A percentile compares a stretch with the other conserved stretches of the same genome.
Conservation (phyloP, 2,888 invertebrate species). For the Drosophila bunnanda region DNA sequence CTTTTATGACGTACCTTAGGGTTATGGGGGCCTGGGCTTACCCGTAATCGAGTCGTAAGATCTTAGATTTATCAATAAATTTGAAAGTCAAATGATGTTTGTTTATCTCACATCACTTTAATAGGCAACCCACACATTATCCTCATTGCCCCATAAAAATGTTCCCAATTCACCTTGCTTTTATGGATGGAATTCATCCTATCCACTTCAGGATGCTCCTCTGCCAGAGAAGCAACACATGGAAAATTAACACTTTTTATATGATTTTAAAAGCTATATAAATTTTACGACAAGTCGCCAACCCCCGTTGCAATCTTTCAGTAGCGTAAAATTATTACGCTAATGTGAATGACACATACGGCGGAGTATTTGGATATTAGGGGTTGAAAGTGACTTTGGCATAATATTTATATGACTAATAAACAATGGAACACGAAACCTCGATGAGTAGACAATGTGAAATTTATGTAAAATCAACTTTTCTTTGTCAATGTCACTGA, state of each 20-base stretch:
- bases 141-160: slow-evolving; percentile 65
- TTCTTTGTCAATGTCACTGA: slow-evolving; percentile 8
- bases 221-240: slow-evolving; percentile 60
- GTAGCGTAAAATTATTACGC: slow-evolving; percentile 58
- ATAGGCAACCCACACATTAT: slow-evolving; percentile 61
- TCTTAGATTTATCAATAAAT: slow-evolving; percentile 76
- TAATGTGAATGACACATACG: slow-evolving; percentile 64
- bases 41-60: slow-evolving; percentile 49
- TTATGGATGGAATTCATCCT: slow-evolving; percentile 47
- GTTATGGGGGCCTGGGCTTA: slow-evolving; percentile 34
- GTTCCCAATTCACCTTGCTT: slow-evolving; percentile 52
- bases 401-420: slow-evolving; percentile 75
- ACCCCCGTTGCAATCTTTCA: slow-evolving; percentile 42
- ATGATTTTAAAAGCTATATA: slow-evolving; percentile 76
- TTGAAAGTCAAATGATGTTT: slow-evolving; percentile 59
- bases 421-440: slow-evolving; percentile 60
- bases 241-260: slow-evolving; percentile 80
- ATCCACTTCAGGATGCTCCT: slow-evolving; percentile 10
- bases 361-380: slow-evolving; percentile 5
- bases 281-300: slow-evolving; percentile 67
- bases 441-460: slow-evolving; percentile 45
- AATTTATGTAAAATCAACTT: slow-evolving; percentile 11
- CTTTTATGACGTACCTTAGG: slow-evolving; percentile 41
- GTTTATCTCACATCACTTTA: slow-evolving; percentile 48
- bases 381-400: slow-evolving; percentile 32